A percentile compares a stretch with the other conserved stretches of the same genome.
These are phyloP conservation scores for Hestina assimilis DNA, from an alignment of 1,140 invertebrate genomes.

Conservation along the genomic window DNA sequence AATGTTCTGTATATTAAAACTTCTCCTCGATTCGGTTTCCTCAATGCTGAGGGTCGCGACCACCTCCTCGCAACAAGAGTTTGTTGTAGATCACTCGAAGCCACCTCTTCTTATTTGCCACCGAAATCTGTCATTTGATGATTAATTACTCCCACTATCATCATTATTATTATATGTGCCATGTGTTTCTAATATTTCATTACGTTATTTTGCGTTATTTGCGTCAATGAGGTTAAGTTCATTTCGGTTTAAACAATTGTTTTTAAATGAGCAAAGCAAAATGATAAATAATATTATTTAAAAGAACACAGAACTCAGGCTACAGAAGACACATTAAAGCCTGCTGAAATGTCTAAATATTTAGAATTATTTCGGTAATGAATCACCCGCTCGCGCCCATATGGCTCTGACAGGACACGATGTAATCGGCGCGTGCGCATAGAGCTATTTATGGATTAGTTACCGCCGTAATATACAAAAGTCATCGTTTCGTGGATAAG, in stretches of 20 bases:
- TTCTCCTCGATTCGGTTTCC: no score
- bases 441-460: conserved; percentile 43
- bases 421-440: conserved; percentile 42
- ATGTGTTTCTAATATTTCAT: neutral
- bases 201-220: no score
- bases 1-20: no score
- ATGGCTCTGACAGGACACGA: conserved; percentile 43
- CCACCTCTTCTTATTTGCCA: no score
- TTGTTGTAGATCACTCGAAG: no score
- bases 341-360: conserved; percentile 26
- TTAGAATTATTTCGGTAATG: conserved; percentile 31
- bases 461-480: conserved; percentile 21
- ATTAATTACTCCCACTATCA: conserved; percentile 5
- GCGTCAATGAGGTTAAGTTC: neutral
- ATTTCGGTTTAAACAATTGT: neutral
- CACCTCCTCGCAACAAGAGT: no score
- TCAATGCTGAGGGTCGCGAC: no score
- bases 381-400: conserved; percentile 49
- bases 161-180: neutral
- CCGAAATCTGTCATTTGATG: neutral
- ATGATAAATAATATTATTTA: no score
- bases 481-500: conserved; percentile 5
- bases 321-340: conserved; percentile 3
- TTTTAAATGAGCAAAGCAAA: no score
- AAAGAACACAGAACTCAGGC: no score